phyloP scores from a whole-genome alignment of 2,888 invertebrate genomes.

The Oeneis ivallda region DNA sequence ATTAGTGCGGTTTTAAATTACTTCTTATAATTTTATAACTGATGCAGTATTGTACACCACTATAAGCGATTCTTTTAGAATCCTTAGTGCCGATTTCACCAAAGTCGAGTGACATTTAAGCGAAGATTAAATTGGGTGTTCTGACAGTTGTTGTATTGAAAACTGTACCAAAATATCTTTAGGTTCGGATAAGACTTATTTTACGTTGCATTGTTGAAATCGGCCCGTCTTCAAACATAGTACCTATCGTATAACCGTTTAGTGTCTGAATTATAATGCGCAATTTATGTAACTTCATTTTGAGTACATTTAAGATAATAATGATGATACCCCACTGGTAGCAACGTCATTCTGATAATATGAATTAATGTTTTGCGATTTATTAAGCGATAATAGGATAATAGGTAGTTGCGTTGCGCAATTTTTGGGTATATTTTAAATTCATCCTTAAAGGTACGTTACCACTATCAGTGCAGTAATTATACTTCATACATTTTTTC shows the following conservation, averaged over 20 bases:
- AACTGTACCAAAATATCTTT: too few relatives aligned
- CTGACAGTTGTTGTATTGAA: too few relatives aligned
- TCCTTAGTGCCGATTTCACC: too few relatives aligned
- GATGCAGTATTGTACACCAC: too few relatives aligned
- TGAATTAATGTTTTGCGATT: neutral
- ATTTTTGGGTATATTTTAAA: slow-evolving; percentile 2
- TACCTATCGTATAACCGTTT: neutral
- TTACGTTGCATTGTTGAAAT: too few relatives aligned
- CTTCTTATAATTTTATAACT: too few relatives aligned
- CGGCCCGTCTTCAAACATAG: neutral
- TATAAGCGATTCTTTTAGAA: too few relatives aligned
- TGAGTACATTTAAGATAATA: slow-evolving; percentile 7
- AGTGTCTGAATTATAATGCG: neutral
- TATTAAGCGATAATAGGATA: slow-evolving; percentile 5
- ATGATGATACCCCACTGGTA: slow-evolving; percentile 13
- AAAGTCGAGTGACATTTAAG: too few relatives aligned
- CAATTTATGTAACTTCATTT: slow-evolving; percentile 13
- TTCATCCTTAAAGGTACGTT: neutral
- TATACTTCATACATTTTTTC: neutral
- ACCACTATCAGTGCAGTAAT: slow-evolving; percentile 3
- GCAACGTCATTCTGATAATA: slow-evolving; percentile 8
- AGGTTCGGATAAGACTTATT: too few relatives aligned
- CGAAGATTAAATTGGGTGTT: too few relatives aligned
- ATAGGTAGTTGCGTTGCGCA: neutral
- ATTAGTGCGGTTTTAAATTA: too few relatives aligned